Conservation (phyloP, 2,797 vertebrate genomes). For the Nyctibius grandis region DNA sequence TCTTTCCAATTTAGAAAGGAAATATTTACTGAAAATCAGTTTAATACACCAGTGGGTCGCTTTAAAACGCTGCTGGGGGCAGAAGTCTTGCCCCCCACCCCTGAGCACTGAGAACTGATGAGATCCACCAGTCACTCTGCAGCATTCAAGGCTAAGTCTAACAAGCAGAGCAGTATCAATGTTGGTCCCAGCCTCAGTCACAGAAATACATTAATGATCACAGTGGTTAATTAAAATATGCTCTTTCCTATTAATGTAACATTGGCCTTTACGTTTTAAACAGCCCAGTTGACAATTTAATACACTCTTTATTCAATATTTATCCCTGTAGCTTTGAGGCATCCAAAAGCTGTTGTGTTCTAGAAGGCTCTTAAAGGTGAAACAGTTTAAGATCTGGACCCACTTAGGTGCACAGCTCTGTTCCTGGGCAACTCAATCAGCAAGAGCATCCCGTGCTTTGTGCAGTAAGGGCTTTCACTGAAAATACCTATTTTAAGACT, state of each 20-base stretch:
- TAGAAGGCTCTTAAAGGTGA: not conserved
- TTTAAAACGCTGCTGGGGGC: not conserved
- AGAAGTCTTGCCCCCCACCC: not conserved
- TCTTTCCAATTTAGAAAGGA: not conserved
- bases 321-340: not conserved
- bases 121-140: not conserved
- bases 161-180: not conserved
- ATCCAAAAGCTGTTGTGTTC: not conserved
- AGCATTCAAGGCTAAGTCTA: not conserved
- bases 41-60: fast-evolving
- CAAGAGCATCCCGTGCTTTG: not conserved
- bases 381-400: not conserved
- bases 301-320: not conserved
- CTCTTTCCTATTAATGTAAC: not conserved
- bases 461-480: not conserved
- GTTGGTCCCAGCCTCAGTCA: not conserved
- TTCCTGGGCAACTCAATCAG: not conserved
- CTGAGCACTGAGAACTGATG: not conserved
- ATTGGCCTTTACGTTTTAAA: not conserved
- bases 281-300: not conserved
- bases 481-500: not conserved
- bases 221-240: not conserved
- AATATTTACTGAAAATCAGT: not conserved
- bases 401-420: not conserved
- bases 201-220: not conserved